phyloP scores from a whole-genome alignment of 2,797 vertebrate species.

The Spheniscus humboldti region DNA sequence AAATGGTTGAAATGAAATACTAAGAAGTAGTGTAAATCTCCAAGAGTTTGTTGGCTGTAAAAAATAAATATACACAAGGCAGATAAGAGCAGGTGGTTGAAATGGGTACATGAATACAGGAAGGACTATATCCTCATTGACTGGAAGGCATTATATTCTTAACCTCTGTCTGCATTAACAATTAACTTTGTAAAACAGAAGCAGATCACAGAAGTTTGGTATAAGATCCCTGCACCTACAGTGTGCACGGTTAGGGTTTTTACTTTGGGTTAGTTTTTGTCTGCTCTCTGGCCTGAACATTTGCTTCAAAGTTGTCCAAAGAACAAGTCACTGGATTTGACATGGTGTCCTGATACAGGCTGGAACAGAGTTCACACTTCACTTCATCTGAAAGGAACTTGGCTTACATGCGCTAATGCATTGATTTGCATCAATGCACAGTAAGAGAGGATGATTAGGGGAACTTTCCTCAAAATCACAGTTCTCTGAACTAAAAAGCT shows the following conservation, averaged over 20 bases:
- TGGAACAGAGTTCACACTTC: neutral
- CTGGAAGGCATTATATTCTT: neutral
- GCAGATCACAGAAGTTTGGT: neutral
- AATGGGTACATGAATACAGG: neutral
- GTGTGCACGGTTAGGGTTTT: neutral
- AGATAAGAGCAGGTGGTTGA: too few species aligned
- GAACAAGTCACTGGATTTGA: too few species aligned
- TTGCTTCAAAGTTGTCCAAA: neutral
- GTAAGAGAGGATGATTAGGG: neutral
- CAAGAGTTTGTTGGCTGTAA: neutral
- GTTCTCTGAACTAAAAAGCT: neutral
- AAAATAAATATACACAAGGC: neutral
- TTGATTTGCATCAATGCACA: neutral
- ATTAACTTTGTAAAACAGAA: neutral
- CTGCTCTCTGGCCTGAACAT: neutral
- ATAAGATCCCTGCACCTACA: neutral
- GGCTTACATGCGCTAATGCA: neutral
- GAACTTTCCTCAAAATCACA: neutral
- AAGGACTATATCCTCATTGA: neutral
- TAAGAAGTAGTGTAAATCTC: neutral
- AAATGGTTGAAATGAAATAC: neutral
- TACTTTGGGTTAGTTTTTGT: neutral
- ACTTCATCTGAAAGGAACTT: neutral
- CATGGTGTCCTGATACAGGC: neutral
- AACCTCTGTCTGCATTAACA: neutral